Evolutionary conservation across 2,888 invertebrate species (phyloP).

Genomic region (Calliopum simillimum): DNA sequence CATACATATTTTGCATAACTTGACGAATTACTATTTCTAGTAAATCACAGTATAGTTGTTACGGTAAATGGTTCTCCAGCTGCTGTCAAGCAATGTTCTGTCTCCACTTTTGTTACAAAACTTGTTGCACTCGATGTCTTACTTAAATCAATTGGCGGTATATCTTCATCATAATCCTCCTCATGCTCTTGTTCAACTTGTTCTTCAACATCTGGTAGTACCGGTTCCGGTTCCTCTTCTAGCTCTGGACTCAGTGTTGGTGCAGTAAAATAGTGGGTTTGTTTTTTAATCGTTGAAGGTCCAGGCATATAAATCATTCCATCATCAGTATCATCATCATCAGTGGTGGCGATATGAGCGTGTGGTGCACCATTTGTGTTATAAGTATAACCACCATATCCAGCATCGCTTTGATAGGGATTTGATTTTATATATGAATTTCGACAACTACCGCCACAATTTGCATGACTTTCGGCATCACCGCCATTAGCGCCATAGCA

Average conservation of each 20-base stretch:
- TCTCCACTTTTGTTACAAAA: conserved; percentile 59
- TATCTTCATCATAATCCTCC: conserved; percentile 61
- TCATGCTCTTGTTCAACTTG: conserved; percentile 47
- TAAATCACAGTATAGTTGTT: conserved; percentile 67
- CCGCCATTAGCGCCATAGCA: conserved; percentile 63
- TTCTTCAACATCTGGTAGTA: conserved; percentile 44
- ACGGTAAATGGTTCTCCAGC: conserved; percentile 63
- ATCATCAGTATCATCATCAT: conserved; percentile 57
- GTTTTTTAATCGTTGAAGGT: conserved; percentile 49
- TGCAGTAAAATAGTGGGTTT: conserved; percentile 54
- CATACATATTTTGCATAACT: not conserved
- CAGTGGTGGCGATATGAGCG: conserved; percentile 33
- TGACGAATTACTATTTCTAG: not conserved
- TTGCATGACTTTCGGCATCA: conserved; percentile 59
- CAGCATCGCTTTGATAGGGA: conserved; percentile 64
- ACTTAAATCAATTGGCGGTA: conserved; percentile 59
- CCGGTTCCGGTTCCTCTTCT: conserved; percentile 46
- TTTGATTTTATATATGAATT: conserved; percentile 62
- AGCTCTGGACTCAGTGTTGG: conserved; percentile 45
- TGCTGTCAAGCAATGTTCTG: conserved; percentile 61
- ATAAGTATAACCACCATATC: conserved; percentile 58
- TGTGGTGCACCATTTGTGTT: conserved; percentile 42
- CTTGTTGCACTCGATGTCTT: conserved; percentile 57
- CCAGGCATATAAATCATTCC: conserved; percentile 61
- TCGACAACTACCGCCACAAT: conserved; percentile 62